These are phyloP conservation scores for Alosa alosa DNA, from an alignment of 2,113 vertebrate genomes.

Conservation along the genomic window DNA sequence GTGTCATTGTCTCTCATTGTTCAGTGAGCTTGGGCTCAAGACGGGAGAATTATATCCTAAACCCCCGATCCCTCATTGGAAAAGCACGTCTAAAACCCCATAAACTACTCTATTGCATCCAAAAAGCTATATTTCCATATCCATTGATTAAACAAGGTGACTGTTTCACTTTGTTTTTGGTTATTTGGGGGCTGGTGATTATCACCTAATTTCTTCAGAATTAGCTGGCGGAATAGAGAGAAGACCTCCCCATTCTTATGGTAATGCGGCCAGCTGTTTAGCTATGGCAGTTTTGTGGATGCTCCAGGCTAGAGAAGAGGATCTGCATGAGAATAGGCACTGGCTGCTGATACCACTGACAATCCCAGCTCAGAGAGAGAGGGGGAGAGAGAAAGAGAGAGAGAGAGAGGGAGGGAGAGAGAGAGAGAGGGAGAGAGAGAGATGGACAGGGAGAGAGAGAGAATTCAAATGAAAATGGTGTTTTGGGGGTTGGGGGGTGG, in stretches of 20 bases:
- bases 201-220: constrained; percentile 77
- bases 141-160: constrained; percentile 44
- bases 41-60: constrained; percentile 27
- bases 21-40: constrained; percentile 18
- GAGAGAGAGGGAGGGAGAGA: background rate
- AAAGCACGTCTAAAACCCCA: background rate
- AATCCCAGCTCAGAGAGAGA: constrained; percentile 58
- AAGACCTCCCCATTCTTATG: constrained; percentile 75
- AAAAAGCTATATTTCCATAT: constrained; percentile 44
- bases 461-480: background rate
- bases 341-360: constrained; percentile 66
- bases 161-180: constrained; percentile 73
- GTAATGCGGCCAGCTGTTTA: constrained; percentile 79
- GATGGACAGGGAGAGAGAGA: background rate
- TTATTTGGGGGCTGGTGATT: constrained; percentile 68
- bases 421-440: background rate
- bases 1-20: constrained; percentile 22
- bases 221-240: constrained; percentile 73
- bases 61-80: constrained; percentile 24
- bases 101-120: constrained; percentile 18
- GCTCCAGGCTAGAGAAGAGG: constrained; percentile 66
- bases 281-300: constrained; percentile 62
- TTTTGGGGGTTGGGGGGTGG: no score
- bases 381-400: constrained; percentile 15
- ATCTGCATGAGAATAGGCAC: constrained; percentile 75